A percentile compares a stretch with the other conserved stretches of the same genome.
phyloP scores from a whole-genome alignment of 2,888 invertebrate species.

The Choristoneura rosaceana region DNA sequence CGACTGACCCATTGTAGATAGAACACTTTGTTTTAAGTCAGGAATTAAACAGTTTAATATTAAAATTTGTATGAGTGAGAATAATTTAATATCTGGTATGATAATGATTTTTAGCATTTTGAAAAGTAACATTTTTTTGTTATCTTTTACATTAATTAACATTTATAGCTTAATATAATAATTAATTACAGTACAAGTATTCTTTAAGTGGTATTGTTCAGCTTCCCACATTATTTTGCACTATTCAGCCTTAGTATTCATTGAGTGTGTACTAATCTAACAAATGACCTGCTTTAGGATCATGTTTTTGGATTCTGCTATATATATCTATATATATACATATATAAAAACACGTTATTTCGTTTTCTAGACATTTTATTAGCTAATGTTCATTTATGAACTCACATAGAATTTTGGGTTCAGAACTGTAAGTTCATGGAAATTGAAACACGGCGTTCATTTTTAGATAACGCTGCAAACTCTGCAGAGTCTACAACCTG shows the following conservation, averaged over 20 bases:
- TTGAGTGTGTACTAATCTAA: constrained; percentile 58
- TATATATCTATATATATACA: constrained; percentile 45
- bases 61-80: too few relatives aligned
- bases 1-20: too few relatives aligned
- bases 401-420: constrained; percentile 19
- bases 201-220: neutral
- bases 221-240: constrained; percentile 47
- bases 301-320: constrained; percentile 49
- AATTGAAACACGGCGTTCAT: constrained; percentile 77
- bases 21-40: too few relatives aligned
- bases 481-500: constrained; percentile 93
- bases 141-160: neutral
- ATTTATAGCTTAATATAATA: neutral
- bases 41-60: too few relatives aligned
- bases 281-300: constrained; percentile 69
- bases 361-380: constrained; percentile 11
- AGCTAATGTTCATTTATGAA: constrained; percentile 8
- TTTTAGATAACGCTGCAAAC: constrained; percentile 95
- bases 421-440: constrained; percentile 51
- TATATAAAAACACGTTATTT: constrained; percentile 44
- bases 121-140: too few relatives aligned
- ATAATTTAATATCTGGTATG: too few relatives aligned
- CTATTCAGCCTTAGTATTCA: constrained; percentile 43
- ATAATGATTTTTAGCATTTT: too few relatives aligned
- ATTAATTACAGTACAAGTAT: neutral